phyloP scores from a whole-genome alignment of 2,888 invertebrate species.

The Lottia scabra region DNA sequence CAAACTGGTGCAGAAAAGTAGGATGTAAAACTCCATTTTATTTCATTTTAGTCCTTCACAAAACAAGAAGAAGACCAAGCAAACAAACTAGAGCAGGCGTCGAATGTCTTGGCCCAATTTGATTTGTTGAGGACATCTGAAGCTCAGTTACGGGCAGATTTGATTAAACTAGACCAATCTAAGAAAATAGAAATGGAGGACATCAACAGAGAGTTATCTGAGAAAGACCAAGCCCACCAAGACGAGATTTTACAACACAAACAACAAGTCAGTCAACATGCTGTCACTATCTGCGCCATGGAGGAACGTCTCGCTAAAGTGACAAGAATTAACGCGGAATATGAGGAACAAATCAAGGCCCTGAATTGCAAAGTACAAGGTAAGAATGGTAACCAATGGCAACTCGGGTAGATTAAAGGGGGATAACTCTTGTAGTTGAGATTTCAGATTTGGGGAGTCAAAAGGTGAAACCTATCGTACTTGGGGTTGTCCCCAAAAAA shows the following conservation, averaged over 20 bases:
- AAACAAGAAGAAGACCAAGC: constrained; percentile 54
- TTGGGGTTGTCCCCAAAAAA: no score
- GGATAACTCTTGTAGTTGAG: no score
- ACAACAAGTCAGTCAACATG: constrained; percentile 67
- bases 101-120: constrained; percentile 47
- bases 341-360: constrained; percentile 50
- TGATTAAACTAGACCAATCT: constrained; percentile 39
- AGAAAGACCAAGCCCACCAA: constrained; percentile 19
- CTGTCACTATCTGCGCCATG: constrained; percentile 68
- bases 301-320: constrained; percentile 65
- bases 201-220: constrained; percentile 6
- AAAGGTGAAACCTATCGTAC: no score
- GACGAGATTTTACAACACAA: constrained; percentile 55
- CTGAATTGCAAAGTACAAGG: constrained; percentile 55
- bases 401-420: no score
- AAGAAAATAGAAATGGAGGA: constrained; percentile 8
- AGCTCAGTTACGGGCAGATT: constrained; percentile 46
- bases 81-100: constrained; percentile 50
- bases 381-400: constrained; percentile 26
- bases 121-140: constrained; percentile 52
- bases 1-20: no score
- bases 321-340: constrained; percentile 63
- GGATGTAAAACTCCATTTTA: no score
- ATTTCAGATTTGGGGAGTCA: no score
- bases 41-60: constrained; percentile 48